Evolutionary conservation across 2,113 vertebrate species (phyloP).

Genomic region (Charina bottae): DNA sequence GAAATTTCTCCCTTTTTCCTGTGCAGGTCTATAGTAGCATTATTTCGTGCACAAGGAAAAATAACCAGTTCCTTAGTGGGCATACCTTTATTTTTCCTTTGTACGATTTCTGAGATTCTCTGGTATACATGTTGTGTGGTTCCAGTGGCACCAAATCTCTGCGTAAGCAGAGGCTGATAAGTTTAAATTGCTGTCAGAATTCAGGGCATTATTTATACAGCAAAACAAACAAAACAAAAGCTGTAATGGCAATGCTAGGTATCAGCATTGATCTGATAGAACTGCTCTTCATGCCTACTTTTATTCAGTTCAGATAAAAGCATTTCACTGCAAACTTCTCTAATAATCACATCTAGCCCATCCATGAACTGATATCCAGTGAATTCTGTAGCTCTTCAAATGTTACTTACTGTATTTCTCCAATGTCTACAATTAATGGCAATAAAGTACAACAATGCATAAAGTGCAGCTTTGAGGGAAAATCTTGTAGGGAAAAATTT

Average conservation of each 20-base stretch:
- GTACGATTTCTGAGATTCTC: background rate
- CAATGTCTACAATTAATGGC: background rate
- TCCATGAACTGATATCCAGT: background rate
- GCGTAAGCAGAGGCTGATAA: background rate
- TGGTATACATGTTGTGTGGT: background rate
- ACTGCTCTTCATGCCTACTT: background rate
- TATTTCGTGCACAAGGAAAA: no score
- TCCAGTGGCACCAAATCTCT: background rate
- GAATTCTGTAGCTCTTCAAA: background rate
- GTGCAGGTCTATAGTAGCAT: background rate
- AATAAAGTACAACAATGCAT: background rate
- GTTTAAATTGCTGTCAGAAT: background rate
- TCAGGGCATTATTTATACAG: background rate
- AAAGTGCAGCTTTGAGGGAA: background rate
- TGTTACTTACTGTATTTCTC: background rate
- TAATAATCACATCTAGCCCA: background rate
- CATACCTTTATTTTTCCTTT: no score
- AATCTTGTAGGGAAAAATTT: background rate
- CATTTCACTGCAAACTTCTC: background rate
- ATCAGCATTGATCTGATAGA: background rate
- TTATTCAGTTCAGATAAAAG: background rate
- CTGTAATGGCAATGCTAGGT: background rate
- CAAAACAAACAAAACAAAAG: background rate
- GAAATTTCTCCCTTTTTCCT: background rate
- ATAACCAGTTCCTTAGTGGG: no score